Percentiles rank a stretch among this genome's conserved stretches.
These are phyloP conservation scores for Geotrupes spiniger DNA, from an alignment of 2,888 invertebrate species.

Conservation along the genomic window DNA sequence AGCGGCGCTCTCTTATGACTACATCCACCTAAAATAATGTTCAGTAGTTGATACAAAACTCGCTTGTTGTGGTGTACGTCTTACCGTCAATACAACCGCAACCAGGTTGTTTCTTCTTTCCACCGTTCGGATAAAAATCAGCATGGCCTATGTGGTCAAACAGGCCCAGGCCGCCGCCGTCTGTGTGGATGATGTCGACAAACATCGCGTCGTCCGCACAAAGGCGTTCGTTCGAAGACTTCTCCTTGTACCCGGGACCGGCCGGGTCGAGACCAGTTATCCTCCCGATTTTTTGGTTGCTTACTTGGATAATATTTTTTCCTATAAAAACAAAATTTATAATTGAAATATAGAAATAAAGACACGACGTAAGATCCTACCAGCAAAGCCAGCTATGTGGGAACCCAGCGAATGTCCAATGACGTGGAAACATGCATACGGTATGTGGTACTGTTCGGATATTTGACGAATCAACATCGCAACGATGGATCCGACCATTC, in stretches of 20 bases:
- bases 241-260: conserved; percentile 55
- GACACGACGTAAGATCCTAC: conserved; percentile 15
- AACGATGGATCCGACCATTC: conserved; percentile 33
- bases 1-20: conserved; percentile 44
- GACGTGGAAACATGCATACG: conserved; percentile 34
- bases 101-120: conserved; percentile 62
- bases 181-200: conserved; percentile 70
- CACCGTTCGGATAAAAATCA: conserved; percentile 71
- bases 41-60: background rate
- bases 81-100: conserved; percentile 44
- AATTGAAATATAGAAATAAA: background rate
- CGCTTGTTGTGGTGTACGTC: background rate
- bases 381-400: conserved; percentile 41
- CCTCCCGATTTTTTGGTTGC: conserved; percentile 18
- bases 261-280: conserved; percentile 59
- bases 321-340: conserved; percentile 13
- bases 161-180: conserved; percentile 62
- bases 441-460: conserved; percentile 12
- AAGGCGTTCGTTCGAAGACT: conserved; percentile 49
- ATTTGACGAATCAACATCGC: conserved; percentile 31
- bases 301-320: conserved; percentile 10
- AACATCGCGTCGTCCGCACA: conserved; percentile 65
- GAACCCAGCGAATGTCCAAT: conserved; percentile 44
- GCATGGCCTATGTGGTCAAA: conserved; percentile 60
- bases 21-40: conserved; percentile 57